phyloP scores from a whole-genome alignment of 2,888 invertebrate genomes.

The Eristalis intricaria region DNA sequence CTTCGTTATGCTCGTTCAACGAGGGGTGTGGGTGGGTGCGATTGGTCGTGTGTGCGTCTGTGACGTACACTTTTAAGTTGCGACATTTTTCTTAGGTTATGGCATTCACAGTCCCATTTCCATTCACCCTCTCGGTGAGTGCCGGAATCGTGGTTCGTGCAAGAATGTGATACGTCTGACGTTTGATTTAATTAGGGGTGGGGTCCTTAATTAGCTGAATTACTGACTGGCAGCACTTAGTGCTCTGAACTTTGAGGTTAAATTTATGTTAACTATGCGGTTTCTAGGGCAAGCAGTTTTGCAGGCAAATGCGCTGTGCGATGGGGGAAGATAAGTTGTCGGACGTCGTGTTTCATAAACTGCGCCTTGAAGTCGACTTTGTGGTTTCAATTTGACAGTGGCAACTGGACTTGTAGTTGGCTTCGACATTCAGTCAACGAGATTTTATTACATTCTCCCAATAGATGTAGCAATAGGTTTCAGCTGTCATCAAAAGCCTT shows the following conservation, averaged over 20 bases:
- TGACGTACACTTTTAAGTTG: conserved; percentile 34
- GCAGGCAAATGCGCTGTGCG: no score
- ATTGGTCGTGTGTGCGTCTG: not conserved
- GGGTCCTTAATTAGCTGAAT: conserved; percentile 40
- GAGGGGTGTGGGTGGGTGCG: conserved; percentile 1
- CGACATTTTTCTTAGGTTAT: not conserved
- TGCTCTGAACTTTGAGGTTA: not conserved
- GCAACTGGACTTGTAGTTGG: no score
- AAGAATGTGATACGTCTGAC: conserved; percentile 22
- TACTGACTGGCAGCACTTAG: conserved; percentile 15
- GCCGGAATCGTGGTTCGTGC: conserved; percentile 3
- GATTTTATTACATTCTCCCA: no score
- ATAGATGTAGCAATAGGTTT: no score
- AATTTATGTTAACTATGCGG: not conserved
- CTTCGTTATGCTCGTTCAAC: conserved; percentile 20
- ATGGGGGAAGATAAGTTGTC: no score
- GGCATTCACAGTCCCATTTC: not conserved
- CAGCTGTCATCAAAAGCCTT: no score
- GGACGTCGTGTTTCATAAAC: no score
- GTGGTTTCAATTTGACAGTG: no score
- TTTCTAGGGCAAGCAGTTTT: not conserved
- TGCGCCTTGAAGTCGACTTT: no score
- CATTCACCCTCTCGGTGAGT: not conserved
- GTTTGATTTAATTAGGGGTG: conserved; percentile 44
- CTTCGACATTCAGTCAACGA: no score